Conservation (phyloP, 2,888 invertebrate genomes). For the Atrina japonica region DNA sequence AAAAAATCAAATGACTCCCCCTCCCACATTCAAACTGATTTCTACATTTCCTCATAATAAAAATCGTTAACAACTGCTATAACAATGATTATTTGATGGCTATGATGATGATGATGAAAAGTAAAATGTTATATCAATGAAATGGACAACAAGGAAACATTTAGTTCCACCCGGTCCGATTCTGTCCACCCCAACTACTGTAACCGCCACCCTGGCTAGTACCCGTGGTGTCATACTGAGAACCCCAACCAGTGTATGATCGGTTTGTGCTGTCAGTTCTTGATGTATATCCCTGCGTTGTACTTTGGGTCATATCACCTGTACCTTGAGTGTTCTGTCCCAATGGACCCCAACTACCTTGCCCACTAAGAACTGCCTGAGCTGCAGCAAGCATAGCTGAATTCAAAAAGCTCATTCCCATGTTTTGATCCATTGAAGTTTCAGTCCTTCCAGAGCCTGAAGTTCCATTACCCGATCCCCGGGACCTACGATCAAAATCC, state of each 20-base stretch:
- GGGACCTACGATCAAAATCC: not conserved
- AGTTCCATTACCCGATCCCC: slow-evolving; percentile 34
- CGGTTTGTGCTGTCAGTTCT: slow-evolving; percentile 18
- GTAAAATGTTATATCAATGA: no score
- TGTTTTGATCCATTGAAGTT: slow-evolving; percentile 44
- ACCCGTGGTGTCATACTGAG: slow-evolving; percentile 25
- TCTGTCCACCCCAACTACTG: slow-evolving; percentile 30
- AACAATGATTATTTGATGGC: no score
- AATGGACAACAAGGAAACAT: not conserved
- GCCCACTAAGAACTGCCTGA: slow-evolving; percentile 71
- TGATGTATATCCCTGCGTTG: slow-evolving; percentile 11
- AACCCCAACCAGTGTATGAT: slow-evolving; percentile 37
- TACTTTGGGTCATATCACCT: slow-evolving; percentile 53
- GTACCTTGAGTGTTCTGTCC: slow-evolving; percentile 55
- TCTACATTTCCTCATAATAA: no score
- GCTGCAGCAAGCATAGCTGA: slow-evolving; percentile 75
- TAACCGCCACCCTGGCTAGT: slow-evolving; percentile 34
- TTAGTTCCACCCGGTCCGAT: slow-evolving; percentile 22
- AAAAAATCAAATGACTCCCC: no score
- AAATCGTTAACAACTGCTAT: no score
- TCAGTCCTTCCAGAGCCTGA: slow-evolving; percentile 40
- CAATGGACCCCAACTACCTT: slow-evolving; percentile 56
- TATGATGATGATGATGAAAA: no score
- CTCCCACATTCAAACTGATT: no score
- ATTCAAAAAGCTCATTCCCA: slow-evolving; percentile 73